Evolutionary conservation across 2,888 invertebrate genomes (phyloP).

Genomic region (Griposia aprilina): DNA sequence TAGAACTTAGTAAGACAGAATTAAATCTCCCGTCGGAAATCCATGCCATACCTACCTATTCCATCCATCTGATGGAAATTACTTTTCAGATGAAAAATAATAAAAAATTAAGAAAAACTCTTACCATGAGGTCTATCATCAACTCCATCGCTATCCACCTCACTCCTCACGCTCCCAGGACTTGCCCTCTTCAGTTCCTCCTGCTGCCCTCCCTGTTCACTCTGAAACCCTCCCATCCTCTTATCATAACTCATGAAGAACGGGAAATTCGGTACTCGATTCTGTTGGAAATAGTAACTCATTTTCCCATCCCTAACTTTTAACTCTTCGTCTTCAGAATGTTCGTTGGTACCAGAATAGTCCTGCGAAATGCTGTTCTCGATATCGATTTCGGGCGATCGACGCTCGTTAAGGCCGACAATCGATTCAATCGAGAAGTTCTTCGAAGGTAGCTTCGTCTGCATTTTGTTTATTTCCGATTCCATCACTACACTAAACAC

Average conservation of each 20-base stretch:
- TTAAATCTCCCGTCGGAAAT: constrained; percentile 4
- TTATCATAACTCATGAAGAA: constrained; percentile 89
- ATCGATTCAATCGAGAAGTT: constrained; percentile 92
- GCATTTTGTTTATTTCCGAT: constrained; percentile 85
- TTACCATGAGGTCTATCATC: constrained; percentile 87
- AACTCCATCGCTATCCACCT: constrained; percentile 87
- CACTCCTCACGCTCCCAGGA: constrained; percentile 86
- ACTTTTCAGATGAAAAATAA: not conserved
- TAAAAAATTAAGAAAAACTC: constrained; percentile 63
- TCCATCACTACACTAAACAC: constrained; percentile 80
- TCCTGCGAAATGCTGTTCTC: constrained; percentile 85
- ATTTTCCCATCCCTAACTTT: constrained; percentile 84
- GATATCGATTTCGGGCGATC: constrained; percentile 88
- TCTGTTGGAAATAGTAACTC: constrained; percentile 87
- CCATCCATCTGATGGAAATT: not conserved
- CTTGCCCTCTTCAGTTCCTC: constrained; percentile 86
- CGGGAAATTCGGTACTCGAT: constrained; percentile 86
- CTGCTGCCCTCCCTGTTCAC: constrained; percentile 75
- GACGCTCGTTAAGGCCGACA: constrained; percentile 85
- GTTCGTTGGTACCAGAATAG: constrained; percentile 76
- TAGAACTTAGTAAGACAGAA: not conserved
- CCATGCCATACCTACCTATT: not conserved
- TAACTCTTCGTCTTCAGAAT: constrained; percentile 84
- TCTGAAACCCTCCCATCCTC: constrained; percentile 77
- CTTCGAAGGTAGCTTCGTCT: constrained; percentile 89